phyloP scores from a whole-genome alignment of 1,140 invertebrate species.

The Drosophila azteca region DNA sequence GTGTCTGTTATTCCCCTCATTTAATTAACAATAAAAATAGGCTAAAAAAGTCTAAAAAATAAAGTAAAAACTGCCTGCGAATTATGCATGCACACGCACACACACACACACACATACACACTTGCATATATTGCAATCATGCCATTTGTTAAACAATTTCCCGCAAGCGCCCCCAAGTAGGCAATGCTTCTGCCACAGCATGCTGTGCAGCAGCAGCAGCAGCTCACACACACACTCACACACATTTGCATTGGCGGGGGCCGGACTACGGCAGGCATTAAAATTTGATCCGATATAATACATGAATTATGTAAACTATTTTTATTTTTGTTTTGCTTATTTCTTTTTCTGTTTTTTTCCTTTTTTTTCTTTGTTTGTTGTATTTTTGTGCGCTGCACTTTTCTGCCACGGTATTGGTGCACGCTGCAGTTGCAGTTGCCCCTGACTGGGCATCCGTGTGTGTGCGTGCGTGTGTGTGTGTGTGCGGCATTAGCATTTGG shows the following conservation, averaged over 20 bases:
- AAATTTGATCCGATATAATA: conserved; percentile 81
- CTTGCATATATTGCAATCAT: conserved; percentile 60
- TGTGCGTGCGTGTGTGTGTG: conserved; percentile 1
- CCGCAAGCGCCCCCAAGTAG: conserved; percentile 72
- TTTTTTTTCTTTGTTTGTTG: conserved; percentile 36
- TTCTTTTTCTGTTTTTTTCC: conserved; percentile 57
- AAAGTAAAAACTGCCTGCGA: conserved; percentile 66
- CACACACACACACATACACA: conserved; percentile 50
- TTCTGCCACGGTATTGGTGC: conserved; percentile 65
- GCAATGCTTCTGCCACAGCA: conserved; percentile 37
- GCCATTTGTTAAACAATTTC: conserved; percentile 79
- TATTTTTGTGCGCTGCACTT: conserved; percentile 31
- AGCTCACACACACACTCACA: neutral
- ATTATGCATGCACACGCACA: conserved; percentile 44
- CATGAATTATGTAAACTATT: conserved; percentile 81
- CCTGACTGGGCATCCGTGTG: conserved; percentile 22
- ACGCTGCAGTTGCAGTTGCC: conserved; percentile 19
- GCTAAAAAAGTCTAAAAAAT: conserved; percentile 77
- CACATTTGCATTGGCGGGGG: conserved; percentile 2
- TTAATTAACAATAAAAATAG: conserved; percentile 83
- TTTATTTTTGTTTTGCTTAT: conserved; percentile 74
- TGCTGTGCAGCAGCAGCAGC: conserved; percentile 7
- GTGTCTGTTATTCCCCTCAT: conserved; percentile 69
- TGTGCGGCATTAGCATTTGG: conserved; percentile 75
- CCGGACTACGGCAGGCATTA: conserved; percentile 49